Conservation (phyloP, 1,140 invertebrate genomes). For the Lordiphosa collinella region DNA sequence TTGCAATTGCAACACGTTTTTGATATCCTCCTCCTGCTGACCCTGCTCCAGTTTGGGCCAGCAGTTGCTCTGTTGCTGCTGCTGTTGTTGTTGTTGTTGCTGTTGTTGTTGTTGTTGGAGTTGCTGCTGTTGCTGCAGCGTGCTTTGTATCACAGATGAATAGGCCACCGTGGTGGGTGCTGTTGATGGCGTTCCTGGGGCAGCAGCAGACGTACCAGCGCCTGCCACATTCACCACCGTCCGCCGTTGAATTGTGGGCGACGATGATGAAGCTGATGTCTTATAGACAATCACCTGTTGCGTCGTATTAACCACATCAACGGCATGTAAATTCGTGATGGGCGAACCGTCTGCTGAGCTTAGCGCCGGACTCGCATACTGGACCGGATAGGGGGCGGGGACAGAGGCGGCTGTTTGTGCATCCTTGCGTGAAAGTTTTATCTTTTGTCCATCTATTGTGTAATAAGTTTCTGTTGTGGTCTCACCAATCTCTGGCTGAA, state of each 20-base stretch:
- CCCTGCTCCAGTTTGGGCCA: constrained; percentile 71
- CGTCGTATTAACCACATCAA: constrained; percentile 54
- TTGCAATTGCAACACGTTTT: constrained; percentile 72
- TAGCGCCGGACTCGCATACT: constrained; percentile 68
- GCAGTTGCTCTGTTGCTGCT: constrained; percentile 58
- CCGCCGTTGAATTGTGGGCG: constrained; percentile 61
- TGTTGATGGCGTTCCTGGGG: constrained; percentile 12
- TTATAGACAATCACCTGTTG: constrained; percentile 77
- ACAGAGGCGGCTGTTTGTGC: constrained; percentile 35
- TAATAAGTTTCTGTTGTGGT: constrained; percentile 56
- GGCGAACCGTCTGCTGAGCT: constrained; percentile 73
- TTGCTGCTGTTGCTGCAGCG: constrained; percentile 59
- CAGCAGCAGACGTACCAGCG: constrained; percentile 67
- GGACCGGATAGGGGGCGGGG: constrained; percentile 58
- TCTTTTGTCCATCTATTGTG: constrained; percentile 58
- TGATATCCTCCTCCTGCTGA: constrained; percentile 55
- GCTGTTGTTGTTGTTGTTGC: constrained; percentile 50
- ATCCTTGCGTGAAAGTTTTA: constrained; percentile 63
- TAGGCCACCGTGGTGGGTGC: constrained; percentile 69
- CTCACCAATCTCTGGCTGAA: constrained; percentile 48
- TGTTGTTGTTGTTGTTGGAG: constrained; percentile 39
- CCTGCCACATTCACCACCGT: constrained; percentile 60
- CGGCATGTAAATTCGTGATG: constrained; percentile 66
- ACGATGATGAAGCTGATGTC: constrained; percentile 28
- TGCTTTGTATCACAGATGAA: constrained; percentile 79